Conservation (phyloP, 2,113 vertebrate genomes). For the Ctenodactylus gundi region DNA sequence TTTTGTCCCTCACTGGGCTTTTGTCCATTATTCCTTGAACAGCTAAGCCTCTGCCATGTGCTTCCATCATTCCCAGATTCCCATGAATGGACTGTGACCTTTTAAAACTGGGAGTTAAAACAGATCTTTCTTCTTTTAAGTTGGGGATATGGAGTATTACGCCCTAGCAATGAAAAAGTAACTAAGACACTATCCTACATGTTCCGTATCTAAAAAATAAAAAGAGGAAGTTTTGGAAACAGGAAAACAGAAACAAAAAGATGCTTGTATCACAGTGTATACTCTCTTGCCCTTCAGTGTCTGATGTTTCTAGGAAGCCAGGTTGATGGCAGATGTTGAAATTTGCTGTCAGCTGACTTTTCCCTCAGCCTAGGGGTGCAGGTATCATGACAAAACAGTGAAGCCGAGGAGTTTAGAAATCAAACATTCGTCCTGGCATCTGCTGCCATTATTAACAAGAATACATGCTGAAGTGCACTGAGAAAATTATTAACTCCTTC, state of each 20-base stretch:
- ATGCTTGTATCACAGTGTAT: neutral
- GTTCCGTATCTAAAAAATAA: neutral
- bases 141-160: too few species aligned
- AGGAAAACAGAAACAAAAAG: neutral
- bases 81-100: too few species aligned
- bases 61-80: too few species aligned
- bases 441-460: neutral
- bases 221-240: neutral
- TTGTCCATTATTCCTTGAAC: too few species aligned
- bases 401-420: conserved; percentile 11
- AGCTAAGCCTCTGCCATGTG: too few species aligned
- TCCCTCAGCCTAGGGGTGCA: neutral
- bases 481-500: neutral
- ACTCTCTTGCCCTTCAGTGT: neutral
- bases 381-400: neutral
- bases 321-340: neutral
- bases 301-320: neutral
- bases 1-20: too few species aligned
- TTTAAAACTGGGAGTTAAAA: too few species aligned
- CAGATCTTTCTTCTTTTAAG: too few species aligned
- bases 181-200: too few species aligned
- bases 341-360: neutral
- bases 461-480: neutral
- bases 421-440: neutral
- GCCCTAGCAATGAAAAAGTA: too few species aligned